These are phyloP conservation scores for Parnassius orleans DNA, from an alignment of 2,888 invertebrate genomes.

Conservation along the genomic window DNA sequence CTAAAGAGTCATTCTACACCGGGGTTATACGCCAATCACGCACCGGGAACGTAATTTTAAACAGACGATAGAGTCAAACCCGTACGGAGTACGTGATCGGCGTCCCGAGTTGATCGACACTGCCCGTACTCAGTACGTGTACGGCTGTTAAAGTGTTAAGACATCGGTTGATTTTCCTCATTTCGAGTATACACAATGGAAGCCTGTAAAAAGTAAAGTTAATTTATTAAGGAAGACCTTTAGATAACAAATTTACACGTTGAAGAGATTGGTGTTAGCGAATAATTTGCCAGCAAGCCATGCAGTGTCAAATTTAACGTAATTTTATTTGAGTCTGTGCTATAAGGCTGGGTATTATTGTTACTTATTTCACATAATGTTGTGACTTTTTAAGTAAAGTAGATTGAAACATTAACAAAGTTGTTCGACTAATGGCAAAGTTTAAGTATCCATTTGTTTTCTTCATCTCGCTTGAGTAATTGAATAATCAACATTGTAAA, in stretches of 20 bases:
- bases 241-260: slow-evolving; percentile 40
- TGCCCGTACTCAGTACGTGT: too few species aligned
- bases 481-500: neutral
- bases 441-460: slow-evolving; percentile 12
- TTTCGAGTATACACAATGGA: slow-evolving; percentile 28
- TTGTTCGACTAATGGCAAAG: slow-evolving; percentile 19
- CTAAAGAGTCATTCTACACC: too few species aligned
- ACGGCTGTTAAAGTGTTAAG: too few species aligned
- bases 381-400: slow-evolving; percentile 13
- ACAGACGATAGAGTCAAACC: too few species aligned
- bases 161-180: slow-evolving; percentile 2
- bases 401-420: slow-evolving; percentile 12
- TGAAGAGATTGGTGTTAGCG: slow-evolving; percentile 32
- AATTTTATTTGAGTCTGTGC: slow-evolving; percentile 35
- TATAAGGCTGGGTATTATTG: slow-evolving; percentile 24
- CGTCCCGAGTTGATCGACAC: too few species aligned
- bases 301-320: slow-evolving; percentile 40
- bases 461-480: neutral
- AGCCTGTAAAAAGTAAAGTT: slow-evolving; percentile 22
- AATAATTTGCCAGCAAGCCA: slow-evolving; percentile 39
- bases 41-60: too few species aligned
- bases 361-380: slow-evolving; percentile 19
- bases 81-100: too few species aligned
- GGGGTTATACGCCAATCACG: too few species aligned
- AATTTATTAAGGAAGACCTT: slow-evolving; percentile 34